Base-by-base conservation (phyloP, 2,113 vertebrate genomes). In the Pelmatolapia mariae region DNA sequence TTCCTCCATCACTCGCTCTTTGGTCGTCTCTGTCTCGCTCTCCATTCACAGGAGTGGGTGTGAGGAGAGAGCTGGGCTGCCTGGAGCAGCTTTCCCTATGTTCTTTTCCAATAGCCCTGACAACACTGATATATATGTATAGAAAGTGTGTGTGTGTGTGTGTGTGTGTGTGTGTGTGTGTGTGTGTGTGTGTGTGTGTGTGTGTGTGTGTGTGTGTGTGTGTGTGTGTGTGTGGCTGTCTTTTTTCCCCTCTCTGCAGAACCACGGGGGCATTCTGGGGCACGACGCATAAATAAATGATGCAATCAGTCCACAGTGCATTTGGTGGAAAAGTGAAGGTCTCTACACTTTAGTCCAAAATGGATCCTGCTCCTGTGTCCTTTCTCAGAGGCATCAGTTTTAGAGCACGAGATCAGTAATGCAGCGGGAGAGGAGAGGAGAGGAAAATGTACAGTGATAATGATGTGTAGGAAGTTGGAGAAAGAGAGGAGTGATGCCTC, bases 281-380 rank as follows among this genome's bases (percentile, higher is more conserved):
- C 84, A 88, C 6, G 9, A 16, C 61, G 63, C 86, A 93, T 95
- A 93, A 95, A 95, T 95, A 94, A 95, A 93, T 94, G 36, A 96
- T 93, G 86, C 76, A 88, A 93, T 94, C 83, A 47, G 87, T 93
- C 89, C 84, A 89, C 92, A 87, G 94, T 92, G 85, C 92, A 90
- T 94, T 94, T 94, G 79, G 80, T 86, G 81, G 79, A 84, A 89
- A 93, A 93, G 83, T 61, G 47, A 73, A 88, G 56, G 86, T 91
- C 83, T 88, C 86, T 81, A 59, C 82, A 85, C 88, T 94, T 93
- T 82, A 81, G 92, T 84, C 81, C 87, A 91, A 93, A 94, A 91
- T 93, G 92, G 92, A 88, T 88, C 29, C 92, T 82, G 71, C 86
- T 92, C 80, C 38, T 87, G 86, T 84, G 86, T 92, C 88, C 56